These are phyloP conservation scores for Oeneis ivallda DNA, from an alignment of 2,888 invertebrate genomes.

Conservation along the genomic window DNA sequence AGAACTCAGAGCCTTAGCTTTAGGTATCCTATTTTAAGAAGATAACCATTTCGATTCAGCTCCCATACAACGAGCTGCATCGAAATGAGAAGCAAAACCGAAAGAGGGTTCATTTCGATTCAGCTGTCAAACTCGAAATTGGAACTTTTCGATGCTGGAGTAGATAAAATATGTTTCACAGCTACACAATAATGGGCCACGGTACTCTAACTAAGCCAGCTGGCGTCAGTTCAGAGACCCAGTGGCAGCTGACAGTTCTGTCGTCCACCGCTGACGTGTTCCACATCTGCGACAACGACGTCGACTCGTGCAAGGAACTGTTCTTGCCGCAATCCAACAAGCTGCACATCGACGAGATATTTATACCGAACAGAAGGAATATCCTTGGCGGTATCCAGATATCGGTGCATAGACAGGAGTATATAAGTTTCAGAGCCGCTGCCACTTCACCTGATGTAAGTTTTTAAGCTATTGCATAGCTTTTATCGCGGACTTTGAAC, in stretches of 20 bases:
- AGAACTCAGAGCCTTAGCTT: no score
- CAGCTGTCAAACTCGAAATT: no score
- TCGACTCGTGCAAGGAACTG: conserved; percentile 49
- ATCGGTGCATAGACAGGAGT: conserved; percentile 56
- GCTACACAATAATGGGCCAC: conserved; percentile 67
- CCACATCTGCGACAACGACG: conserved; percentile 65
- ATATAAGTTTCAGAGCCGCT: conserved; percentile 61
- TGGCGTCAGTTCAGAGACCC: conserved; percentile 48
- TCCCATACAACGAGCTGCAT: no score
- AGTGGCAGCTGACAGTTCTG: conserved; percentile 67
- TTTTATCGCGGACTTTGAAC: no score
- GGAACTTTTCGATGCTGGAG: no score
- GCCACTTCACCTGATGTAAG: conserved; percentile 60
- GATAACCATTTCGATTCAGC: no score
- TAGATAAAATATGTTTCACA: no score
- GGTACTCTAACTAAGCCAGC: conserved; percentile 50
- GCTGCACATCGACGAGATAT: conserved; percentile 65
- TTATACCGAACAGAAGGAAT: conserved; percentile 66
- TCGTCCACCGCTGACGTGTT: conserved; percentile 54
- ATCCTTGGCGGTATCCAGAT: conserved; percentile 68
- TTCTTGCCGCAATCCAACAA: conserved; percentile 53
- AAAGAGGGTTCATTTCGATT: no score
- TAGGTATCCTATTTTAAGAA: no score
- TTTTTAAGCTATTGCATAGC: no score
- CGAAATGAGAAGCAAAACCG: no score